A percentile compares a stretch with the other conserved stretches of the same genome.
Conservation (phyloP, 2,888 invertebrate genomes). For the Neoaliturus tenellus region DNA sequence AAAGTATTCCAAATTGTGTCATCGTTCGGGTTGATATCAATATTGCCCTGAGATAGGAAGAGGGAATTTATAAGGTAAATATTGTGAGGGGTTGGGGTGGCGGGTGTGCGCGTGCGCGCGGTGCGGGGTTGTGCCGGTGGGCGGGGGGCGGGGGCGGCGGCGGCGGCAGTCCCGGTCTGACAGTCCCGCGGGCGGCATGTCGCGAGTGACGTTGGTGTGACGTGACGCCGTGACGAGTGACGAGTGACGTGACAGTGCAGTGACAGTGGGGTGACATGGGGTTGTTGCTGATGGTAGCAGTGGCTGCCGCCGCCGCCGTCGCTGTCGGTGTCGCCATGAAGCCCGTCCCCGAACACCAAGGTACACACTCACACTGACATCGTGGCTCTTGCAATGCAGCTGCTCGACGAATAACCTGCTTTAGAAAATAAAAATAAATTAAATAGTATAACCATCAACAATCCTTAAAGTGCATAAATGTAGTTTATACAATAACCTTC, state of each 20-base stretch:
- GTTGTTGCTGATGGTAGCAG: background rate
- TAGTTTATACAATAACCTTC: no score
- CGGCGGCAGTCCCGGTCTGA: conserved; percentile 21
- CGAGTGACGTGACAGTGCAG: background rate
- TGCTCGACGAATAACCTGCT: no score
- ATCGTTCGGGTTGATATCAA: conserved; percentile 52
- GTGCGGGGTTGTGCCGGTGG: background rate
- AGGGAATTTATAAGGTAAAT: conserved; percentile 54
- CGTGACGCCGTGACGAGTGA: background rate
- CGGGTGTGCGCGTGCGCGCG: background rate
- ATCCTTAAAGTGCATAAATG: no score
- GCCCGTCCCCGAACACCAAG: conserved; percentile 44
- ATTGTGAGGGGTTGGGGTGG: conserved; percentile 38
- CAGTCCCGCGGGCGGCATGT: background rate
- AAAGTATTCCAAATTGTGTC: conserved; percentile 54
- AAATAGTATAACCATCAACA: no score
- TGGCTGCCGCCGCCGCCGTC: background rate
- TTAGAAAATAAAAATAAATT: no score
- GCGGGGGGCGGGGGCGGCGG: background rate
- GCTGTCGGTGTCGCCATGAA: background rate
- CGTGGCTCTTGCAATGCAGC: no score
- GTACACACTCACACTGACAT: no score
- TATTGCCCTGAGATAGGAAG: conserved; percentile 53
- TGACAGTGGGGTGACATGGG: conserved; percentile 14
- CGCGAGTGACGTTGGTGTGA: background rate